Base-by-base conservation (phyloP, 1,140 invertebrate genomes). In the Leptoteleia sp. region DNA sequence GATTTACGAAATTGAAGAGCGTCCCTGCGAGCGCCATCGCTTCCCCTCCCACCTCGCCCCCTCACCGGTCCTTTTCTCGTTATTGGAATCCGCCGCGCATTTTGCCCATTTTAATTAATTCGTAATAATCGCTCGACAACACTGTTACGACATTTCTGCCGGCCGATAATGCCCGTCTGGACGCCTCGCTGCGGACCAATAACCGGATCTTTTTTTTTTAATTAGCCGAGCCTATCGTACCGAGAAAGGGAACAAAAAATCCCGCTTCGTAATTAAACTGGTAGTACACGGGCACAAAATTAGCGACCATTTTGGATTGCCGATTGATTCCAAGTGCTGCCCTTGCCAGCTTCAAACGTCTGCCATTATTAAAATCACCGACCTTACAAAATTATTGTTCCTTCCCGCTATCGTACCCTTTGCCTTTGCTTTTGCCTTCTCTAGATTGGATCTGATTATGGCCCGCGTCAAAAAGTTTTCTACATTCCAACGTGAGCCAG, bases 1-100 rank as follows among this genome's bases (percentile, higher is more conserved):
- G 83, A 85, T 85, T 84, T 85, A 83, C 80, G 80, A 83, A 85
- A 86, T 82, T 76, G 76, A 82, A 61, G 59, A 76, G 27, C 77
- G 62, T 73, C 54, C 50, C 42, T 54, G 17, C 50, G 29, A 61
- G 52, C 31, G 52, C 31, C 12, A 13, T 27, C 15, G 8, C n/a
- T n/a, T n/a, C 5, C 43, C 37, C 43, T 13, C 38, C n/a, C 61
- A 9, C 16, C 38, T 5, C 19, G 19, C 19, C 2, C 5, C 47
- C n/a, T n/a, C n/a, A n/a, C n/a, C n/a, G n/a, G n/a, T n/a, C 52
- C 68, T 65, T 75, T 70, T 73, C 64, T 77, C 55, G 62, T 62
- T 73, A 75, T 61, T 62, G 70, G 70, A 75, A 75, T 79, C 48
- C 62, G 8, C 17, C 54, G 40, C 11, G 61, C 64, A 50, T 79